These are phyloP conservation scores for Ectemnius continuus DNA, from an alignment of 2,888 invertebrate species.

Conservation along the genomic window DNA sequence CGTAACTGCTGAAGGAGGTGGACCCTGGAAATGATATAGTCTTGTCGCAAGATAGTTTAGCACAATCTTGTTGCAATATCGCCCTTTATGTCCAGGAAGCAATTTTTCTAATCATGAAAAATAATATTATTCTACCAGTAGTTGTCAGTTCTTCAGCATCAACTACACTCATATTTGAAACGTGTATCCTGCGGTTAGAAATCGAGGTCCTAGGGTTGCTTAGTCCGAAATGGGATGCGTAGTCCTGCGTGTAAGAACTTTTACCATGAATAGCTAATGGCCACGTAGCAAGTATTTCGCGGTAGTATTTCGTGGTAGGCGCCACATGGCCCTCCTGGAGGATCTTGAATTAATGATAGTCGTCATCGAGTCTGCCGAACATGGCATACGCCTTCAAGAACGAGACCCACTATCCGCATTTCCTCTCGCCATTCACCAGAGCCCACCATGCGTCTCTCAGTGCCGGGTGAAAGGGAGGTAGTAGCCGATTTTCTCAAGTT, in stretches of 20 bases:
- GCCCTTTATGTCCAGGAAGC: too few relatives aligned
- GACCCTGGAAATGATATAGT: too few relatives aligned
- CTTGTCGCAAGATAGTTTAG: too few relatives aligned
- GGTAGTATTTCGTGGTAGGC: conserved; percentile 42
- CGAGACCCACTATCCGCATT: not conserved
- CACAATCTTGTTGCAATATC: too few relatives aligned
- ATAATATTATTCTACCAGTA: too few relatives aligned
- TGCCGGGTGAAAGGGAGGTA: conserved; percentile 34
- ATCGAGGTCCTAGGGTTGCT: too few relatives aligned
- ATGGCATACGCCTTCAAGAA: conserved; percentile 13
- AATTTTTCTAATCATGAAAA: too few relatives aligned
- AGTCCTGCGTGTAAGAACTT: conserved; percentile 43
- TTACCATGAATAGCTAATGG: conserved; percentile 57
- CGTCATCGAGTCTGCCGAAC: conserved; percentile 32
- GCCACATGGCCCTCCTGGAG: conserved; percentile 47
- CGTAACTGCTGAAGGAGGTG: not conserved
- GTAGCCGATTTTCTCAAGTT: conserved; percentile 57
- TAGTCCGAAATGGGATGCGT: not conserved
- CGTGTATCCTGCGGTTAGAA: too few relatives aligned
- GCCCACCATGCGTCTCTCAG: conserved; percentile 20
- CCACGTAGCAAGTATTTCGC: conserved; percentile 50
- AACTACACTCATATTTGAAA: too few relatives aligned
- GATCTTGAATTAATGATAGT: conserved; percentile 59
- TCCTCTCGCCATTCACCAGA: not conserved
- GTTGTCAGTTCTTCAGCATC: too few relatives aligned